These are phyloP conservation scores for Orestias chungarensis DNA, from an alignment of 2,797 vertebrate species.

Conservation along the genomic window DNA sequence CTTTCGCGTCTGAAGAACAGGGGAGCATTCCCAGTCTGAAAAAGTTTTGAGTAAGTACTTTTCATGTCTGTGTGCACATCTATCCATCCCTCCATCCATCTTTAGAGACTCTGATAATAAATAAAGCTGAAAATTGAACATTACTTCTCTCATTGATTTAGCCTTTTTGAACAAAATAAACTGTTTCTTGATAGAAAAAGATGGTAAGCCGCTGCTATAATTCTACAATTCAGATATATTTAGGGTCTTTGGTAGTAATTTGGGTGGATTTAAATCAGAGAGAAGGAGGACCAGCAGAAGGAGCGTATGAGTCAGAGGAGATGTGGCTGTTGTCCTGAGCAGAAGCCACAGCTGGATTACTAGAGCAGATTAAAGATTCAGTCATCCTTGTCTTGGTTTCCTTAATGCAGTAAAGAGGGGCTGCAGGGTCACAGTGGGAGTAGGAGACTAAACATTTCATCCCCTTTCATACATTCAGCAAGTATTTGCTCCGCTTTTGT, in stretches of 20 bases:
- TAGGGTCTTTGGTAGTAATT: slow-evolving; percentile 23
- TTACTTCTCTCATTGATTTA: neutral
- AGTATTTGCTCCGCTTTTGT: slow-evolving; percentile 67
- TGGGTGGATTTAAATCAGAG: slow-evolving; percentile 29
- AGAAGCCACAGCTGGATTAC: slow-evolving; percentile 49
- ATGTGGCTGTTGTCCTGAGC: slow-evolving; percentile 26
- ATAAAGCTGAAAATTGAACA: neutral
- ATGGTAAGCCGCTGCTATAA: slow-evolving; percentile 2
- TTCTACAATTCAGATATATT: slow-evolving; percentile 29
- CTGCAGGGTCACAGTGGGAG: slow-evolving; percentile 43
- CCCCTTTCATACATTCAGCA: slow-evolving; percentile 55
- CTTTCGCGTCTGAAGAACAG: neutral
- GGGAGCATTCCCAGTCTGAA: neutral
- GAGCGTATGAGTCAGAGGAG: slow-evolving; percentile 13
- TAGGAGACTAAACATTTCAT: slow-evolving; percentile 37
- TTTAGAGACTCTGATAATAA: slow-evolving; percentile 5
- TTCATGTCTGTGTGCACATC: neutral
- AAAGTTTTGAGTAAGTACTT: neutral
- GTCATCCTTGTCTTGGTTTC: slow-evolving; percentile 24
- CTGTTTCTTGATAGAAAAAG: neutral
- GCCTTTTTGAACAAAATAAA: neutral
- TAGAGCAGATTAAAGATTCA: slow-evolving; percentile 54
- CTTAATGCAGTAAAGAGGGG: slow-evolving; percentile 31
- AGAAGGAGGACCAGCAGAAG: slow-evolving; percentile 13
- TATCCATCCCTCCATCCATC: neutral